phyloP scores from a whole-genome alignment of 2,888 invertebrate genomes.

The Pyrgus malvae region DNA sequence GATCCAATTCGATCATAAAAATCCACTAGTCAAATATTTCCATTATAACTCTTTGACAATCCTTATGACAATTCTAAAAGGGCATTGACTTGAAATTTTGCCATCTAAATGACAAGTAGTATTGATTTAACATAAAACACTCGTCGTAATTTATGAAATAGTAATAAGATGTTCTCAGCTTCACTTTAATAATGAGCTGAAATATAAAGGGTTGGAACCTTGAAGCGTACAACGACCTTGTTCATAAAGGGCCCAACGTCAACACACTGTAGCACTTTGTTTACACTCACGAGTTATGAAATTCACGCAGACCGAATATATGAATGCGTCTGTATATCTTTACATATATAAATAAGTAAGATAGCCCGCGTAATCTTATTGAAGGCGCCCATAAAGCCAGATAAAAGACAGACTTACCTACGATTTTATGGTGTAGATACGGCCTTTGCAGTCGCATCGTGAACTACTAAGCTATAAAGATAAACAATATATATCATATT shows the following conservation, averaged over 20 bases:
- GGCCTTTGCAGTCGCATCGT: slow-evolving; percentile 4
- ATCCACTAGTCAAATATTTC: no score
- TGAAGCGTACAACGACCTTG: not conserved
- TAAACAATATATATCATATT: not conserved
- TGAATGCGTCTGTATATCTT: slow-evolving; percentile 11
- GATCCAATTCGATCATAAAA: no score
- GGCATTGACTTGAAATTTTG: no score
- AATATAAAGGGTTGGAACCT: no score
- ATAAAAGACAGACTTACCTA: slow-evolving; percentile 22
- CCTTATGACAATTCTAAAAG: no score
- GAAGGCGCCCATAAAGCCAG: slow-evolving; percentile 21
- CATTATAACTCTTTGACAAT: no score
- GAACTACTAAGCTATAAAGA: not conserved
- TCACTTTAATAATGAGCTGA: no score
- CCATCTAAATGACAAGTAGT: no score
- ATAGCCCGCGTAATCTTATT: slow-evolving; percentile 18
- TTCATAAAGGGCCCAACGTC: not conserved
- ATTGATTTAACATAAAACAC: no score
- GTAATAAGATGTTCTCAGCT: no score
- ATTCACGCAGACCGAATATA: slow-evolving; percentile 4
- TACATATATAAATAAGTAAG: slow-evolving; percentile 11
- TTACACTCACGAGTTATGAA: slow-evolving; percentile 4
- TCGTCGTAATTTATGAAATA: no score
- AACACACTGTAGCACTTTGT: slow-evolving; percentile 9
- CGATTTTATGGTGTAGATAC: slow-evolving; percentile 21